Base-by-base conservation (phyloP, 2,113 vertebrate genomes). In the Phalacrocorax brasilianus region DNA sequence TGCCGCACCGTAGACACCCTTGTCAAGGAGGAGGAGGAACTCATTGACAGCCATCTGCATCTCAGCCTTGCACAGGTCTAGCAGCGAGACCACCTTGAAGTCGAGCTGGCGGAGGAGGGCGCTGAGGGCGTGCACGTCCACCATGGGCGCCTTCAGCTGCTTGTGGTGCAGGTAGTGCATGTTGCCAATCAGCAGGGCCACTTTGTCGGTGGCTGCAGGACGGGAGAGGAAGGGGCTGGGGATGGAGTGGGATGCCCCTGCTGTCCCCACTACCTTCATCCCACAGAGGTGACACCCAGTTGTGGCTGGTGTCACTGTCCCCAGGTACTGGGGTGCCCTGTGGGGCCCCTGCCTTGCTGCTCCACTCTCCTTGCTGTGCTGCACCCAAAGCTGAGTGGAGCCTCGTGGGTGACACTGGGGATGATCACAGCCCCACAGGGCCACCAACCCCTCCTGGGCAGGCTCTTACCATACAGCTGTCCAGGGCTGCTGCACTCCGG, bases 81-180 rank as follows among this genome's bases (percentile, higher is more conserved):
- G 98, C 93, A 99, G 97, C 0, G 98, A 99, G 55, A 99, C 99
- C 93, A 99, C 99, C 93, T 99, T 99, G 96, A 99, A 99, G 97
- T 99, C 97, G 24, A 99, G 97, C 95, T 99, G 99, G 79, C 98
- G 95, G 55, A 99, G 98, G n/a, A 98, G 97, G 93, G 98, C 97
- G 44, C 98, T 83, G 30, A 99, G 89, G 93, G 99, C 97, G 0
- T 99, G 98, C 63, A 99, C 99, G 1, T 99, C 99, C 24, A 98
- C 97, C 84, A 99, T 98, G 55, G 99, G 99, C 0, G 99, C 98
- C 55, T 95, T 94, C 62, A 99, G 98, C 94, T 97, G 98, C 50
- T 96, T 97, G 97, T 98, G 98, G 97, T 98, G 89, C 71, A 67
- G 53, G 84, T 99, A 99, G 96, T 98, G 99, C 99, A 99, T 98